These are phyloP conservation scores for Picus viridis DNA, from an alignment of 2,797 vertebrate genomes.

Conservation along the genomic window DNA sequence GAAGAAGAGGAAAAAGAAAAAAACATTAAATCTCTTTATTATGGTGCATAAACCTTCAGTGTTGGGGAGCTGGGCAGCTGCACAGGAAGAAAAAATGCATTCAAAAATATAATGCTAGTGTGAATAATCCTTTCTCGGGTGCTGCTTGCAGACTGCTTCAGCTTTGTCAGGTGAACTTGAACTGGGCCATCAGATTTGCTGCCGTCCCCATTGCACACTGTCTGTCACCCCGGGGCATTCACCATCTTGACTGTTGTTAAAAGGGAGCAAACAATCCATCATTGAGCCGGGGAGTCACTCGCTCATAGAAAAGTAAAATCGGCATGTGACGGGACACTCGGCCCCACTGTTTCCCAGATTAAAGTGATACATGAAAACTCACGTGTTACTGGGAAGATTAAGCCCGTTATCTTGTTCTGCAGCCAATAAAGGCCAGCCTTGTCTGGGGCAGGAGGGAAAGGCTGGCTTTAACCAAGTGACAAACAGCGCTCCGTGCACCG, in stretches of 20 bases:
- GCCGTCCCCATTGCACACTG: constrained; percentile 73
- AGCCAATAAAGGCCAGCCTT: constrained; percentile 70
- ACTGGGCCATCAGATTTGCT: constrained; percentile 76
- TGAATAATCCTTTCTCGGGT: constrained; percentile 82
- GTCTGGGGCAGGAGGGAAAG: constrained; percentile 24
- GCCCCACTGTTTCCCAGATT: constrained; percentile 76
- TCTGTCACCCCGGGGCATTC: constrained; percentile 82
- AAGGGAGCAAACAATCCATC: constrained; percentile 79
- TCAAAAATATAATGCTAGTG: constrained; percentile 80
- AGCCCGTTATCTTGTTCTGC: constrained; percentile 70
- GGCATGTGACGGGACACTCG: constrained; percentile 77
- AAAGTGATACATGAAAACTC: constrained; percentile 79
- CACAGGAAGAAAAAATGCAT: constrained; percentile 73
- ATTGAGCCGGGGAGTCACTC: constrained; percentile 73
- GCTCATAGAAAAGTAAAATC: constrained; percentile 79
- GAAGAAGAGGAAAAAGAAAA: background rate
- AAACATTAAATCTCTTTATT: constrained; percentile 82
- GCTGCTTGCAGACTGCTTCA: constrained; percentile 73
- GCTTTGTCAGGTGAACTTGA: constrained; percentile 86
- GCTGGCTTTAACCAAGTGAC: constrained; percentile 46
- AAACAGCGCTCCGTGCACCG: background rate
- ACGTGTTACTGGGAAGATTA: constrained; percentile 80
- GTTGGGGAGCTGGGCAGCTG: constrained; percentile 78
- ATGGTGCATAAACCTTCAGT: constrained; percentile 77
- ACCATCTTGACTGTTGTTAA: constrained; percentile 81